A percentile compares a stretch with the other conserved stretches of the same genome.
These are phyloP conservation scores for Drosophila pseudoananassae DNA, from an alignment of 1,140 invertebrate genomes.

Conservation along the genomic window DNA sequence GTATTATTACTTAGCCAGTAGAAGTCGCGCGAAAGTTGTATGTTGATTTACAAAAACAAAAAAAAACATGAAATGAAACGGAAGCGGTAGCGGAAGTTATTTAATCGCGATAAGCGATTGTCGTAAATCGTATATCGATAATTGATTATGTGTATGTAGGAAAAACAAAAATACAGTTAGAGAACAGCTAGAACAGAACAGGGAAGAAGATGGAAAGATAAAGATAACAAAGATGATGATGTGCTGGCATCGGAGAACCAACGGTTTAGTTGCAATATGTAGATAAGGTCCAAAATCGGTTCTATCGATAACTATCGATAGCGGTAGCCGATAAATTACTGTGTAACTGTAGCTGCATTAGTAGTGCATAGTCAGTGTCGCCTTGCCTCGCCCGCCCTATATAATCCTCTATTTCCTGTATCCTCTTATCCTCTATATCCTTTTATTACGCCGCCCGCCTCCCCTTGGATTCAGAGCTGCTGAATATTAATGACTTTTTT, in stretches of 20 bases:
- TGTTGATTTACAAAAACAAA: slow-evolving; percentile 1
- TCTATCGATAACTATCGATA: neutral
- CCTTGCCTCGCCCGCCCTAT: slow-evolving; percentile 17
- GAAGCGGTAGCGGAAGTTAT: slow-evolving; percentile 11
- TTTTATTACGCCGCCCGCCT: neutral
- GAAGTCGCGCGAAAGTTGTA: slow-evolving; percentile 11
- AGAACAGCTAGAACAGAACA: slow-evolving; percentile 10
- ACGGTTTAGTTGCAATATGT: slow-evolving; percentile 76
- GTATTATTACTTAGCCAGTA: slow-evolving; percentile 57
- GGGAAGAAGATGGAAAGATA: slow-evolving; percentile 8
- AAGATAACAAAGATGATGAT: slow-evolving; percentile 10
- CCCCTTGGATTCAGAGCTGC: slow-evolving; percentile 2
- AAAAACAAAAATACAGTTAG: neutral
- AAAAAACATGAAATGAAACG: neutral
- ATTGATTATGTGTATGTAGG: slow-evolving; percentile 1
- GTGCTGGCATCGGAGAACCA: slow-evolving; percentile 40
- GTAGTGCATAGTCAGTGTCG: slow-evolving; percentile 44
- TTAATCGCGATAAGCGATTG: slow-evolving; percentile 4
- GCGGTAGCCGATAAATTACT: slow-evolving; percentile 3
- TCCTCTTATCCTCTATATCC: slow-evolving; percentile 6
- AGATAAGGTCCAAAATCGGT: slow-evolving; percentile 57
- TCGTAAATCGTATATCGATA: slow-evolving; percentile 1
- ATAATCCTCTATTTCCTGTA: neutral
- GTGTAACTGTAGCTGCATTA: slow-evolving; percentile 24
- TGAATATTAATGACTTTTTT: neutral